A percentile compares a stretch with the other conserved stretches of the same genome.
These are phyloP conservation scores for Archocentrus centrarchus DNA, from an alignment of 2,113 vertebrate genomes.

Conservation along the genomic window DNA sequence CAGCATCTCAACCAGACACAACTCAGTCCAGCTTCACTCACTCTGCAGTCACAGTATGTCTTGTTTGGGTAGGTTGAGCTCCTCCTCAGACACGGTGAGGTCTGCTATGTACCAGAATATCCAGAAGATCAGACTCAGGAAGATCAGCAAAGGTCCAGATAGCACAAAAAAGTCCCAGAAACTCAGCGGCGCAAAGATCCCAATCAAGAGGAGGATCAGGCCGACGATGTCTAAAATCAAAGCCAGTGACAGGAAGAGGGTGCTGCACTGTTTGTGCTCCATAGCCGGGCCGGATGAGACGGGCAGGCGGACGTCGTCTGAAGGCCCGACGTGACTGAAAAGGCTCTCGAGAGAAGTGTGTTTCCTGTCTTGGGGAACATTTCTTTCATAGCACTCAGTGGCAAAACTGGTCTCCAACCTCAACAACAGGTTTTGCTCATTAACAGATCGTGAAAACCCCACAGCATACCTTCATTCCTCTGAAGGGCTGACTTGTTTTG, in stretches of 20 bases:
- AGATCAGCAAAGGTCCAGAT: conserved; percentile 84
- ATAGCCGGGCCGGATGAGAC: conserved; percentile 9
- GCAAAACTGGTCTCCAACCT: conserved; percentile 35
- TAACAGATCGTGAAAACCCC: background rate
- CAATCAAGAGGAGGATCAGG: conserved; percentile 83
- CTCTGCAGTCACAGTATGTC: conserved; percentile 13
- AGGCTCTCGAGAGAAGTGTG: background rate
- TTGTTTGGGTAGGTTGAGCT: conserved; percentile 63
- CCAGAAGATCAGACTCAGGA: conserved; percentile 89
- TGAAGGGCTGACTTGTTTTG: conserved; percentile 42
- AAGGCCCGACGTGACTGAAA: background rate
- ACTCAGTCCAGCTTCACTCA: background rate
- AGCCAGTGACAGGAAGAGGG: conserved; percentile 70
- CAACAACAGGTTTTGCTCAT: conserved; percentile 11
- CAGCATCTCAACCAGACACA: background rate
- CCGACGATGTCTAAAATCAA: conserved; percentile 81
- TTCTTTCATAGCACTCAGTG: conserved; percentile 16
- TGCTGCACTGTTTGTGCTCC: conserved; percentile 70
- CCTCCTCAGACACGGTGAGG: conserved; percentile 79
- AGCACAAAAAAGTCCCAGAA: conserved; percentile 92
- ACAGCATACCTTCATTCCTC: conserved; percentile 52
- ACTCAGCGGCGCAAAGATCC: conserved; percentile 79
- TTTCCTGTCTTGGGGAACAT: conserved; percentile 5
- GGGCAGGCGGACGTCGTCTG: background rate
- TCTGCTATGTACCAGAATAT: conserved; percentile 88